Percentiles rank a stretch among this genome's conserved stretches.
Evolutionary conservation across 2,113 vertebrate genomes (phyloP).

Genomic region (Gallinago media): DNA sequence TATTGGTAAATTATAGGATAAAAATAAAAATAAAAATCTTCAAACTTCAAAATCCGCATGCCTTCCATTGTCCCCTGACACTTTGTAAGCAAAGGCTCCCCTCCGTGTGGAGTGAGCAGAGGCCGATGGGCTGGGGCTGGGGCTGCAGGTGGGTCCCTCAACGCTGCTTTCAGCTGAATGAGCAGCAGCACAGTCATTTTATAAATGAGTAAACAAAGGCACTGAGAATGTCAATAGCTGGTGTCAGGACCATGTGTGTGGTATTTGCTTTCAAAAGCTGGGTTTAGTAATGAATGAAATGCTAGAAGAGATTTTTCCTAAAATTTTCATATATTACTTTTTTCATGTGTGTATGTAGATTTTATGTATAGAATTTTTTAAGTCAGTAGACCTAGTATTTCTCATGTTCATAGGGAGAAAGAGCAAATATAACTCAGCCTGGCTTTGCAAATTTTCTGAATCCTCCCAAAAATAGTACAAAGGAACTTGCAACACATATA

Average conservation of each 20-base stretch:
- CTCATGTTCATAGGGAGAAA: background rate
- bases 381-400: background rate
- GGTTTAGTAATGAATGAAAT: background rate
- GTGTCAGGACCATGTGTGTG: background rate
- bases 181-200: background rate
- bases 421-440: background rate
- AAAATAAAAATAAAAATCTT: background rate
- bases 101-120: background rate
- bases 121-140: background rate
- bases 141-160: background rate
- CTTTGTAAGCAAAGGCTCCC: background rate
- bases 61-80: background rate
- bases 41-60: background rate
- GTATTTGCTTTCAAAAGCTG: background rate
- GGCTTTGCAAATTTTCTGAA: background rate
- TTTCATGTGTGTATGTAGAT: background rate
- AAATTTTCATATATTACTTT: background rate
- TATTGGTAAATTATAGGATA: background rate
- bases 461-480: background rate
- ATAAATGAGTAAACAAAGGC: background rate
- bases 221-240: background rate
- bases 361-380: background rate
- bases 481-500: background rate
- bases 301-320: background rate
- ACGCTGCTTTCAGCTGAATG: background rate